Evolutionary conservation across 1,140 invertebrate species (phyloP), one percentile per base, ranked within the genome.

Genomic region (Euglossa dilemma): DNA sequence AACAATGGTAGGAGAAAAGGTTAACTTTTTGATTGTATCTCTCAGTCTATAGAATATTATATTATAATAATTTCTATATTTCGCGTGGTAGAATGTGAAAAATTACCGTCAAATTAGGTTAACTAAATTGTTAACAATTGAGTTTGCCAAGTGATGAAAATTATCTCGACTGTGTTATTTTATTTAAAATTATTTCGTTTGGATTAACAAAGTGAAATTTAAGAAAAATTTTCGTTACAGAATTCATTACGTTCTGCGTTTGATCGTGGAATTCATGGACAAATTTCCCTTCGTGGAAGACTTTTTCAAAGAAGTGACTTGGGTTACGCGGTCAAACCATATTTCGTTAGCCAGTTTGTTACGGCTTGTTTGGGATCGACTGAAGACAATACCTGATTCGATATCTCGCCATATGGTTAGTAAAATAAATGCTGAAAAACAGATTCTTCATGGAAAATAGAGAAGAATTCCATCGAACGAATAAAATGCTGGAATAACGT

Each of bases 261-360:
- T 83, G 63, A 79, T 89, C 43, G 66, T 83, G 45, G 75, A 87
- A 67, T 89, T 90, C 71, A 83, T 90, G 80, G 83, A 90, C 66
- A 84, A 84, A 57, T 85, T 87, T 43, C 75, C 81, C 2, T 83
- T 80, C 9, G 52, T 80, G 36, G 72, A 84, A 11, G 84, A 90
- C 59, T 84, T 72, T 61, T 70, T 70, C 43, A 69, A 69, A 14
- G 76, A 73, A 50, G 63, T 43, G 16, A 28, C 25, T 7, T 52
- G n/a, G 47, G 54, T 75, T 12, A 82, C 75, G 52, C 84, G 83
- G 56, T 54, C 74, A n/a, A 84, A 54, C 36, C 63, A 83, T 18
- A 76, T 79, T 66, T 89, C 78, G 73, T 61, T 87, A 11, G 78
- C 87, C 5, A 86, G 59, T 66, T 45, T 81, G 12, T 56, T 87